Evolutionary conservation across 2,797 vertebrate species (phyloP).

Genomic region (Neosalanx taihuensis): DNA sequence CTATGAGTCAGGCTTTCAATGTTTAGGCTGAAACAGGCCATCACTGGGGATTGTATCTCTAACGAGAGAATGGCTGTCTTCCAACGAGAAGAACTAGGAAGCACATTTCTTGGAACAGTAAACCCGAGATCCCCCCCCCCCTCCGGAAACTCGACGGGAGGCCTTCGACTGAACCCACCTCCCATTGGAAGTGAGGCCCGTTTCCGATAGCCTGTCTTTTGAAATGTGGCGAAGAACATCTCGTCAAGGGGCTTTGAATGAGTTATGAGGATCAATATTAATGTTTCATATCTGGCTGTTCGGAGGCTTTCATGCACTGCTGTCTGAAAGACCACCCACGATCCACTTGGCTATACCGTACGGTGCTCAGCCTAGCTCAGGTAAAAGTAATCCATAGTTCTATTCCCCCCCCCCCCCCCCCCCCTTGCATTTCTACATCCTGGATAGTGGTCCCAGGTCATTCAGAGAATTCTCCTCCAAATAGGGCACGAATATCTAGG

Average conservation of each 20-base stretch:
- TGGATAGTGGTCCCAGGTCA: conserved; percentile 10
- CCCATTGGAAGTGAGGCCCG: not conserved
- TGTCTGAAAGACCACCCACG: not conserved
- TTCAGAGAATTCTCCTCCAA: conserved; percentile 1
- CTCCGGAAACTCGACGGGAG: not conserved
- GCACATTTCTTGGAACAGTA: not conserved
- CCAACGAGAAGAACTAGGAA: not conserved
- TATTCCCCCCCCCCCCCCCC: not conserved
- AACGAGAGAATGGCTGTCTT: conserved; percentile 8
- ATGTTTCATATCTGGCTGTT: conserved; percentile 1
- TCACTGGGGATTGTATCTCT: not conserved
- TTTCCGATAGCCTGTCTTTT: not conserved
- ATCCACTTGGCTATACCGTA: not conserved
- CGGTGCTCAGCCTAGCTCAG: not conserved
- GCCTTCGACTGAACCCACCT: not conserved
- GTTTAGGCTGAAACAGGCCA: conserved; percentile 9
- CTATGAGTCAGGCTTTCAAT: conserved; percentile 5
- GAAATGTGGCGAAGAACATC: not conserved
- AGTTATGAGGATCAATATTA: conserved; percentile 5
- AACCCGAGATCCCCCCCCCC: not conserved
- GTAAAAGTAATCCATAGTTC: conserved; percentile 6
- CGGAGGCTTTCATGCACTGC: conserved; percentile 4
- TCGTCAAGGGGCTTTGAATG: not conserved
- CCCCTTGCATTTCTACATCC: conserved; percentile 1
- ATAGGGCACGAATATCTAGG: not conserved